Conservation (phyloP, 2,888 invertebrate species). For the Endotricha flammealis region DNA sequence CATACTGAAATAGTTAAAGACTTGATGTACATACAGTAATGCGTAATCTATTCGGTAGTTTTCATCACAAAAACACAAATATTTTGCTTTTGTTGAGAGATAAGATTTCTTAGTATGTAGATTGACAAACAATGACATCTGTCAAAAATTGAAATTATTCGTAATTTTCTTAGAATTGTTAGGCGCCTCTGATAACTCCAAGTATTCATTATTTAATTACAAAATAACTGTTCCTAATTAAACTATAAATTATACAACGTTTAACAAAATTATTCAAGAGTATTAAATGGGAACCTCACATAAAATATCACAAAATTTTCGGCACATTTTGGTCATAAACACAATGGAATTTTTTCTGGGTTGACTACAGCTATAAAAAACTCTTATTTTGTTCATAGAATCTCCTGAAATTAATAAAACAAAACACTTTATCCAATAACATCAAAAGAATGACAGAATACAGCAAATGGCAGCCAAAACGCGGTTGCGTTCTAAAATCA, state of each 20-base stretch:
- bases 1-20: slow-evolving; percentile 48
- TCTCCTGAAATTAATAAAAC: slow-evolving; percentile 18
- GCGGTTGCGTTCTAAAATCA: slow-evolving; percentile 20
- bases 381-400: slow-evolving; percentile 26
- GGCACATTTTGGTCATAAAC: slow-evolving; percentile 34
- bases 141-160: slow-evolving; percentile 45
- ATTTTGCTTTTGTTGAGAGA: slow-evolving; percentile 39
- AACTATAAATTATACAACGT: slow-evolving; percentile 8
- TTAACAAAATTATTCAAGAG: slow-evolving; percentile 9
- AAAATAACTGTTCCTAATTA: too few species aligned
- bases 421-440: slow-evolving; percentile 60
- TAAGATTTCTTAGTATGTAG: slow-evolving; percentile 40
- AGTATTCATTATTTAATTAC: slow-evolving; percentile 5
- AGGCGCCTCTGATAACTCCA: neutral
- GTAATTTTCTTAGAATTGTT: slow-evolving; percentile 25
- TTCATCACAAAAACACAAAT: slow-evolving; percentile 42
- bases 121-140: slow-evolving; percentile 61
- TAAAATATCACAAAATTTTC: slow-evolving; percentile 36
- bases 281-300: slow-evolving; percentile 40
- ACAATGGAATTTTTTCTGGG: slow-evolving; percentile 24
- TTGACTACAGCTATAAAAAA: slow-evolving; percentile 27
- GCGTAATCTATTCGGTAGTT: slow-evolving; percentile 24
- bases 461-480: slow-evolving; percentile 61
- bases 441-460: slow-evolving; percentile 71
- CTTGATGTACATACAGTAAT: slow-evolving; percentile 15